A percentile compares a stretch with the other conserved stretches of the same genome.
These are phyloP conservation scores for Palythoa heliodiscus DNA, from an alignment of 92 coral and sea anemone genomes.

Conservation along the genomic window DNA sequence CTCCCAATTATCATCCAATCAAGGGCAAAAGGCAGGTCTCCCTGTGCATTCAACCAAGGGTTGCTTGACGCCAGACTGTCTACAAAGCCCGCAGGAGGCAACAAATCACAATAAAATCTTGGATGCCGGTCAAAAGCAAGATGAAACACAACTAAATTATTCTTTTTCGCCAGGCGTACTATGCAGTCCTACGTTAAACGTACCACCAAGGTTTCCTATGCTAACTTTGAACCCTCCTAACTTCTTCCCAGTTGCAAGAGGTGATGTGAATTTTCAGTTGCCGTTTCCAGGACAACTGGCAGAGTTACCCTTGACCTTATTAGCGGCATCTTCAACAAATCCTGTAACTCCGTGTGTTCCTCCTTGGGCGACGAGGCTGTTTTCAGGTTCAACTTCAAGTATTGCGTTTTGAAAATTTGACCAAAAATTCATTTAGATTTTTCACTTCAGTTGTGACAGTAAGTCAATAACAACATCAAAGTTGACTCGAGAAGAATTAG, in stretches of 20 bases:
- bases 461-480: neutral
- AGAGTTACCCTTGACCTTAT: constrained; percentile 23
- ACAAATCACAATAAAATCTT: constrained; percentile 9
- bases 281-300: constrained; percentile 40
- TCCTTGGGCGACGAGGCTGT: constrained; percentile 49
- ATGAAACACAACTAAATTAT: constrained; percentile 4
- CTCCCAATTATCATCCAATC: neutral
- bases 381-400: constrained; percentile 12
- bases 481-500: neutral
- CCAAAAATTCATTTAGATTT: constrained; percentile 43
- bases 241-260: constrained; percentile 18
- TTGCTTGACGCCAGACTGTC: constrained; percentile 47
- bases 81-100: constrained; percentile 35
- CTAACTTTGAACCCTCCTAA: constrained; percentile 25
- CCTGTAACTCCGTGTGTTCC: constrained; percentile 34
- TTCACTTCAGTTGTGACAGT: neutral
- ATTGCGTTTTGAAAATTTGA: constrained; percentile 56
- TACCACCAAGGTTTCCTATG: constrained; percentile 23
- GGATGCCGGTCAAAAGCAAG: constrained; percentile 42
- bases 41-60: constrained; percentile 44
- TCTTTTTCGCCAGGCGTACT: constrained; percentile 31
- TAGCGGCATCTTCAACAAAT: constrained; percentile 38
- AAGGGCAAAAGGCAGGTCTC: constrained; percentile 11
- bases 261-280: constrained; percentile 18
- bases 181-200: constrained; percentile 26